Percentiles rank a stretch among this genome's conserved stretches.
These are phyloP conservation scores for Siniperca scherzeri DNA, from an alignment of 2,797 vertebrate species.

Conservation along the genomic window DNA sequence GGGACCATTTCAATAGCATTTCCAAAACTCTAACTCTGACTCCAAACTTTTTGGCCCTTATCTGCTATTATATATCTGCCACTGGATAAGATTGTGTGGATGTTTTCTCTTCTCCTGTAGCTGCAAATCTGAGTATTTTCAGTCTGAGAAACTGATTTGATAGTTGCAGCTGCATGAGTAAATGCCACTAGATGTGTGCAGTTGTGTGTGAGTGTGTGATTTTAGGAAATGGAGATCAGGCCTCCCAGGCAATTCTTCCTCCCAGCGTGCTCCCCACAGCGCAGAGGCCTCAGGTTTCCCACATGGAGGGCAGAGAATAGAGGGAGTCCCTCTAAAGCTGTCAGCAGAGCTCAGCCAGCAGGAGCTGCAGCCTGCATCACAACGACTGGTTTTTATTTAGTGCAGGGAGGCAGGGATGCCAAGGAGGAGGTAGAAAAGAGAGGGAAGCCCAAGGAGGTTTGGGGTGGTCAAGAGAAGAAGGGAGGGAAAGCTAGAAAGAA, in stretches of 20 bases:
- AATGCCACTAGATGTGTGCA: slow-evolving; percentile 32
- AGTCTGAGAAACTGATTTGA: slow-evolving; percentile 15
- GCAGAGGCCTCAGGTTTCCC: slow-evolving; percentile 61
- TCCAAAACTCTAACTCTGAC: too few relatives aligned
- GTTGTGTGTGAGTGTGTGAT: slow-evolving; percentile 28
- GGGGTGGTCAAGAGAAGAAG: slow-evolving; percentile 1
- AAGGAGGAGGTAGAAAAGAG: not conserved
- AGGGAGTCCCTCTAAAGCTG: slow-evolving; percentile 62
- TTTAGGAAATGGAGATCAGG: slow-evolving; percentile 47
- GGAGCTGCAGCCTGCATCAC: slow-evolving; percentile 44
- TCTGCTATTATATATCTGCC: not conserved
- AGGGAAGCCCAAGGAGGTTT: not conserved
- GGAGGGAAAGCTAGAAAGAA: not conserved
- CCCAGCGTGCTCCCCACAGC: slow-evolving; percentile 37
- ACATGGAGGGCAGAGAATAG: slow-evolving; percentile 43
- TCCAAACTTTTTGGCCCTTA: too few relatives aligned
- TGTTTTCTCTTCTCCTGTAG: not conserved
- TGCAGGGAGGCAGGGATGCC: slow-evolving; percentile 16
- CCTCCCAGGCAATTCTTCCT: slow-evolving; percentile 47
- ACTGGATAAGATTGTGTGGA: not conserved
- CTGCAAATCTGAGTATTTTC: not conserved
- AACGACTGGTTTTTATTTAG: slow-evolving; percentile 54
- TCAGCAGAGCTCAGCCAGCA: slow-evolving; percentile 47
- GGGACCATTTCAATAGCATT: not conserved
- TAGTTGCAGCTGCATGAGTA: slow-evolving; percentile 22